These are phyloP conservation scores for Clarias gariepinus DNA, from an alignment of 2,113 vertebrate genomes.

Conservation along the genomic window DNA sequence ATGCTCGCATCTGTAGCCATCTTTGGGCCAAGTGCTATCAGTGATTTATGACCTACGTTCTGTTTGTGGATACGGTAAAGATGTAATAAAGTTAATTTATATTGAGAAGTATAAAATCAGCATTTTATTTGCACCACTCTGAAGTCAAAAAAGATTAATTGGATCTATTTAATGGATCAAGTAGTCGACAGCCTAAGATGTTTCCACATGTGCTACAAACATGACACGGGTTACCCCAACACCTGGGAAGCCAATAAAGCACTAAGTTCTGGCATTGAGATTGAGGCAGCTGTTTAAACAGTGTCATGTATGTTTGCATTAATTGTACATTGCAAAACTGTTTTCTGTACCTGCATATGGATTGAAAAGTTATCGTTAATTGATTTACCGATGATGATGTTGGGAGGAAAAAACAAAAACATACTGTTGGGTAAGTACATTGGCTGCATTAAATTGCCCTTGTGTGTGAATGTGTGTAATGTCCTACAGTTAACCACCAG, in stretches of 20 bases:
- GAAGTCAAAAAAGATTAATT: background rate
- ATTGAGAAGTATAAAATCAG: background rate
- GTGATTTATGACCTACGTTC: background rate
- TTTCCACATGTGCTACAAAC: background rate
- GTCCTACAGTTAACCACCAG: background rate
- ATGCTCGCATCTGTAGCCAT: background rate
- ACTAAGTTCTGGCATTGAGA: background rate
- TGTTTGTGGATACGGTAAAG: background rate
- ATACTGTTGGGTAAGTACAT: background rate
- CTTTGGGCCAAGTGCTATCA: background rate
- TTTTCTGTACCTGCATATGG: background rate
- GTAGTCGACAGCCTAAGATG: background rate
- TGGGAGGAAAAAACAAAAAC: background rate
- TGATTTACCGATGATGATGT: background rate
- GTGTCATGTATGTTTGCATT: background rate
- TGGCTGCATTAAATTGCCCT: background rate
- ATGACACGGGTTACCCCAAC: background rate
- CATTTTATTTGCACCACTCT: background rate
- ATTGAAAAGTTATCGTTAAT: background rate
- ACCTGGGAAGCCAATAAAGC: background rate
- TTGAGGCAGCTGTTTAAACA: background rate
- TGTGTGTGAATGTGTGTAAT: background rate
- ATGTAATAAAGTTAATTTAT: background rate
- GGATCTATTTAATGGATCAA: background rate
- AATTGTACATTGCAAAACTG: background rate